Percentiles rank a stretch among this genome's conserved stretches.
Evolutionary conservation across 2,888 invertebrate genomes (phyloP).

Genomic region (Lydus trimaculatus): DNA sequence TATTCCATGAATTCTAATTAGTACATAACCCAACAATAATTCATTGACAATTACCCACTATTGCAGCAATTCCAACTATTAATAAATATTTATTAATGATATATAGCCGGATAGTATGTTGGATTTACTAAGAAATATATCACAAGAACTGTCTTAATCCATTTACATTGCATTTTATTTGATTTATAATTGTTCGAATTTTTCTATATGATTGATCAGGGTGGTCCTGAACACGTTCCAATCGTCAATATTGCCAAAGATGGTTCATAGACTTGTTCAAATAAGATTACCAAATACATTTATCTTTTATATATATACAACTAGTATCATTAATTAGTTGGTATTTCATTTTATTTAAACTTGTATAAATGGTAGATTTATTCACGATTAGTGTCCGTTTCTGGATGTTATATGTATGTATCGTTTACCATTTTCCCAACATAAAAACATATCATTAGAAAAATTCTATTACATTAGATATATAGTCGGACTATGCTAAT

Average conservation of each 20-base stretch:
- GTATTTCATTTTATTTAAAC: constrained; percentile 40
- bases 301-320: constrained; percentile 15
- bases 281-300: constrained; percentile 28
- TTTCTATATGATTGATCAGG: neutral
- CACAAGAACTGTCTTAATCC: neutral
- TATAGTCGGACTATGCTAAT: constrained; percentile 2
- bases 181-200: neutral
- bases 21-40: neutral
- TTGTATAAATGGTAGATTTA: constrained; percentile 20
- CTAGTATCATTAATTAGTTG: constrained; percentile 44
- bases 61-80: neutral
- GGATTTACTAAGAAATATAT: constrained; percentile 2
- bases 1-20: constrained; percentile 3
- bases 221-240: neutral
- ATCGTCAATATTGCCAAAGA: constrained; percentile 18
- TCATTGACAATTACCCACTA: constrained; percentile 8
- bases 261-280: constrained; percentile 31
- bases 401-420: constrained; percentile 16
- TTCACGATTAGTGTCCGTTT: constrained; percentile 8
- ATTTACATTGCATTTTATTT: neutral
- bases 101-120: neutral
- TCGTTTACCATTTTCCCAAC: constrained; percentile 3
- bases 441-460: neutral
- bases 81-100: constrained; percentile 3
- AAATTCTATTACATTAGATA: constrained; percentile 3